Base-by-base conservation (phyloP, 2,113 vertebrate genomes). In the Tricholaema leucomelas region DNA sequence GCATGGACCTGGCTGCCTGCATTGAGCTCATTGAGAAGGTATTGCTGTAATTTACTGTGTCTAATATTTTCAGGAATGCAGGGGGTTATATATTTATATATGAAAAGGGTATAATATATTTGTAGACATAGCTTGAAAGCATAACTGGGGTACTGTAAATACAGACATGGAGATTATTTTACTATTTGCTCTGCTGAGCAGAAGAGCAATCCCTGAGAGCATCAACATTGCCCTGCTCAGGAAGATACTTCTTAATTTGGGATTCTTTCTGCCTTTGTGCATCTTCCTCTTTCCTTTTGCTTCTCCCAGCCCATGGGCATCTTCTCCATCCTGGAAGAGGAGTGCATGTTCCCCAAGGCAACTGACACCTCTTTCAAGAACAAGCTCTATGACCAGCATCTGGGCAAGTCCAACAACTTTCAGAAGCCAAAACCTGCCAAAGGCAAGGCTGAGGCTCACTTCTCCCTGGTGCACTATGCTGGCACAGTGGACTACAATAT, bases 281-380 rank as follows among this genome's bases (percentile, higher is more conserved):
- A 2, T 71, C 24, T 44, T 48, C 21, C 16, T 88, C 6, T 7
- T 71, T 82, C 12, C 36, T 38, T 0, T 80, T 54, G 93, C 33
- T 23, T 55, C 54, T 30, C 28, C 67, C 71, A 89, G 87, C 92
- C 92, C 74, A 93, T 93, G 92, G 92, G 65, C 21, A 67, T 67
- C 65, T 67, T 46, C 92, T 97, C 98, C 36, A 98, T 98, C 95
- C 96, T 98, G 72, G 98, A 98, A 85, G 98, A 98, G 92, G 98
- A 98, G 95, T 98, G 97, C 90, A 98, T 98, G 97, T 98, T 99
- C 93, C 98, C 98, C 91, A 98, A 97, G 97, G 98, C 98, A 15
- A 97, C 97, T 15, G 98, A 98, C 64, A 92, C 71, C 11, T 97
- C 97, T 79, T 98, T 97, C 91, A 97, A 97, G 94, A 97, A 97